A percentile compares a stretch with the other conserved stretches of the same genome.
These are phyloP conservation scores for Drosophila orosa DNA, from an alignment of 1,140 invertebrate species.

Conservation along the genomic window DNA sequence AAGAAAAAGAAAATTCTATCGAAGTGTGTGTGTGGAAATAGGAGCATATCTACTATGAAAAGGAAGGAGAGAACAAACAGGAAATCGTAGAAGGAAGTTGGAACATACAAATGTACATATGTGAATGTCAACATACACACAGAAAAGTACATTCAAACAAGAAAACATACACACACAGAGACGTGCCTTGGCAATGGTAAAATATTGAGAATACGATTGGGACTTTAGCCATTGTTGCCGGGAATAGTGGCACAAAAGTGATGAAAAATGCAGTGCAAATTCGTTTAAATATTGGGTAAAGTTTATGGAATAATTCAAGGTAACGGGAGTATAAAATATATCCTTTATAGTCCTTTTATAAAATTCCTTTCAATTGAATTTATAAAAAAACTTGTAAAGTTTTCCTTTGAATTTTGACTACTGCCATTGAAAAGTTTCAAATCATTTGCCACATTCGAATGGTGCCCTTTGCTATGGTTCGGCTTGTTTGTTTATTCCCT, in stretches of 20 bases:
- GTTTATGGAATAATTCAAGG: neutral
- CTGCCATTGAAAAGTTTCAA: slow-evolving; percentile 45
- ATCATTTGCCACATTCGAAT: slow-evolving; percentile 53
- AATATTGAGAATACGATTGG: slow-evolving; percentile 51
- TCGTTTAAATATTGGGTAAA: neutral
- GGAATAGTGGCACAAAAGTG: slow-evolving; percentile 5
- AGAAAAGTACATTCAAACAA: slow-evolving; percentile 10
- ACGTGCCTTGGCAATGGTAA: slow-evolving; percentile 41
- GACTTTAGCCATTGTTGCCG: slow-evolving; percentile 18
- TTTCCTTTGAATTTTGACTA: slow-evolving; percentile 2
- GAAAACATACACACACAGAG: slow-evolving; percentile 8
- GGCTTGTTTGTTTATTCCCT: slow-evolving; percentile 62
- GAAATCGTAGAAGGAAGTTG: slow-evolving; percentile 59
- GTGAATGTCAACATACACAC: slow-evolving; percentile 11
- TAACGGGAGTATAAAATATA: too few relatives aligned
- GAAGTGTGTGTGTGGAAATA: slow-evolving; percentile 9
- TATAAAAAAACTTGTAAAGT: neutral
- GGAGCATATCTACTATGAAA: slow-evolving; percentile 18
- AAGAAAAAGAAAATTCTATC: slow-evolving; percentile 24
- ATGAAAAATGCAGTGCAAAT: neutral
- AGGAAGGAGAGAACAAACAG: slow-evolving; percentile 50
- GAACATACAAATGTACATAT: slow-evolving; percentile 37
- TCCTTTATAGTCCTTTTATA: too few relatives aligned
- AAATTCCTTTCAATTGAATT: too few relatives aligned
- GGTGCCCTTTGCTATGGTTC: slow-evolving; percentile 41